Conservation (phyloP, 2,888 invertebrate species). For the Troides helena region DNA sequence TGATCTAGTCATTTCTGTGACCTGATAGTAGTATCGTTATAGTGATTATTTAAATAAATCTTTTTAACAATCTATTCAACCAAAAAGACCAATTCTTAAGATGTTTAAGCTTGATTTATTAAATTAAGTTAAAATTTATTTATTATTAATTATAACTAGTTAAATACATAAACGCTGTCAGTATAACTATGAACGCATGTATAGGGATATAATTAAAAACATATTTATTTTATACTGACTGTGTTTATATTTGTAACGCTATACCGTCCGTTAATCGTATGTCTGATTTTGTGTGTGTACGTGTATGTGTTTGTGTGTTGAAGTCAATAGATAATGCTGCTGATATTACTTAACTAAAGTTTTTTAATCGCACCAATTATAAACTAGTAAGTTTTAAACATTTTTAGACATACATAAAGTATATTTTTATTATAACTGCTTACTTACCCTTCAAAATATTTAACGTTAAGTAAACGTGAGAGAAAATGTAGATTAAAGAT, state of each 20-base stretch:
- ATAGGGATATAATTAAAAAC: slow-evolving; percentile 27
- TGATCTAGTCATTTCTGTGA: slow-evolving; percentile 28
- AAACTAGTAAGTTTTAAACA: slow-evolving; percentile 4
- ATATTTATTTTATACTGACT: slow-evolving; percentile 31
- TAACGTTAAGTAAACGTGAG: neutral
- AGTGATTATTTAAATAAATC: neutral
- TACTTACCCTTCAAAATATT: too few species aligned
- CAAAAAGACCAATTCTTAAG: slow-evolving; percentile 22
- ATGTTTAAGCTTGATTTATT: slow-evolving; percentile 9
- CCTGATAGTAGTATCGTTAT: neutral
- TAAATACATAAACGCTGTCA: slow-evolving; percentile 24
- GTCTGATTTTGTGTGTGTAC: slow-evolving; percentile 37
- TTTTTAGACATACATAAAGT: slow-evolving; percentile 15
- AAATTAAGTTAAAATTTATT: slow-evolving; percentile 22
- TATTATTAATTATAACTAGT: slow-evolving; percentile 32
- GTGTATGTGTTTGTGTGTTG: slow-evolving; percentile 20
- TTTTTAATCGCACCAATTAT: slow-evolving; percentile 2
- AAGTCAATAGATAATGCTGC: slow-evolving; percentile 18
- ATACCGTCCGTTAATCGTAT: slow-evolving; percentile 51
- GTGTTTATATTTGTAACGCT: slow-evolving; percentile 38
- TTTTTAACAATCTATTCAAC: slow-evolving; percentile 4
- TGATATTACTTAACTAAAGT: slow-evolving; percentile 3
- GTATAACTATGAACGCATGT: slow-evolving; percentile 13
- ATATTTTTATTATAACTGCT: neutral
- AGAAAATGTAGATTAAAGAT: neutral